Conservation (phyloP, 2,888 invertebrate species). For the Eupsilia transversa region DNA sequence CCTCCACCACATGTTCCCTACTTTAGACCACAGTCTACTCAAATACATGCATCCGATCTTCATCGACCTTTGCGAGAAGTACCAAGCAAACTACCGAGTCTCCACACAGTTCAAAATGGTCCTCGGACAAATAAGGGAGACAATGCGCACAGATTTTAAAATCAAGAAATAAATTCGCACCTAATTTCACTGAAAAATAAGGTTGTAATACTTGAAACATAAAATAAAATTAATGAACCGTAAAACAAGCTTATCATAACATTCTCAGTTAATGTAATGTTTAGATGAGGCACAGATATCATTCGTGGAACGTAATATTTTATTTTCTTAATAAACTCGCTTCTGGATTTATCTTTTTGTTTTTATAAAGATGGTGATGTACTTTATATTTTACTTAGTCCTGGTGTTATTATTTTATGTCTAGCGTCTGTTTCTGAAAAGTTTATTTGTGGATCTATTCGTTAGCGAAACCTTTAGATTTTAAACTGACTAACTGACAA, state of each 20-base stretch:
- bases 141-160: conserved; percentile 69
- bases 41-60: conserved; percentile 91
- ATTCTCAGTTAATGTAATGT: conserved; percentile 65
- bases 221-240: conserved; percentile 56
- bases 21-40: conserved; percentile 93
- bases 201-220: conserved; percentile 64
- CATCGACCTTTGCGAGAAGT: conserved; percentile 85
- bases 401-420: background rate
- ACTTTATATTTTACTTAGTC: no score
- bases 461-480: background rate
- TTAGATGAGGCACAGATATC: conserved; percentile 55
- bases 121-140: conserved; percentile 89
- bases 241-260: conserved; percentile 67
- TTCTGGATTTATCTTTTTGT: conserved; percentile 8
- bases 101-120: conserved; percentile 91
- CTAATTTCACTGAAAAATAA: conserved; percentile 58
- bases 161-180: conserved; percentile 59
- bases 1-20: conserved; percentile 94
- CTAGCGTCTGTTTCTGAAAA: background rate
- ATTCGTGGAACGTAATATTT: conserved; percentile 55
- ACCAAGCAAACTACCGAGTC: conserved; percentile 82
- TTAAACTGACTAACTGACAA: background rate
- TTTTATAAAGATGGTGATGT: background rate
- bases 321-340: conserved; percentile 57
- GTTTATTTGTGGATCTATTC: background rate